Evolutionary conservation across 2,113 vertebrate genomes (phyloP), one percentile per base, ranked within the genome.

Genomic region (Holacanthus passer): DNA sequence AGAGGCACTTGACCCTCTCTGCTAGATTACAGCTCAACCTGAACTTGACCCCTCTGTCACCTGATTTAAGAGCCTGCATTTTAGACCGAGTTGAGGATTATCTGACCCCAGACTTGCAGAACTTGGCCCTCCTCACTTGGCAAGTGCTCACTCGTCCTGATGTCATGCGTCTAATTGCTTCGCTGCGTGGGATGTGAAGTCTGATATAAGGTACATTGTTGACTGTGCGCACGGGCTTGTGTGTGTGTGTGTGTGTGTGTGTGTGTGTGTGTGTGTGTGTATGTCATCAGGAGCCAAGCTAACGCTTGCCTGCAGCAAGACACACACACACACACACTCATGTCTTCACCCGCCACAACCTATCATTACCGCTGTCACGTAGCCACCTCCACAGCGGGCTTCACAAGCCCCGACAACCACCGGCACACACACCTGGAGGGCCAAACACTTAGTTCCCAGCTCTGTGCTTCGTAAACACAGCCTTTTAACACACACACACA

Each of bases 271-370:
- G 82, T 70, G 65, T 71, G 64, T 77, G 73, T 56, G 82, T 86
- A 43, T 92, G 84, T 89, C 83, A 89, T 85, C 58, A 73, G 72
- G 52, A 84, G 62, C 77, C 82, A 85, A 89, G 91, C 91, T 89
- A 84, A 90, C 84, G 50, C 93, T 94, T 93, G 91, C 91, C 94
- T 93, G 91, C 84, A 77, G 84, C 84, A 83, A n/a, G n/a, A 79
- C 32, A 62, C 48, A 83, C 84, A 72, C 82, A 73, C 67, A 76
- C 45, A 85, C 77, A 68, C 86, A 90, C 72, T 91, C 94, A 50
- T 92, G 96, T 92, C 94, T 77, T 84, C 90, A 96, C 96, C 96
- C 94, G 96, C 93, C 59, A 81, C 55, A 94, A 91, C 94, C 94
- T 90, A 95, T 95, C 95, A 93, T 94, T 94, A 95, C 69, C 63